Evolutionary conservation across 1,140 invertebrate genomes (phyloP), one percentile per base, ranked within the genome.

Genomic region (Fopius arisanus): DNA sequence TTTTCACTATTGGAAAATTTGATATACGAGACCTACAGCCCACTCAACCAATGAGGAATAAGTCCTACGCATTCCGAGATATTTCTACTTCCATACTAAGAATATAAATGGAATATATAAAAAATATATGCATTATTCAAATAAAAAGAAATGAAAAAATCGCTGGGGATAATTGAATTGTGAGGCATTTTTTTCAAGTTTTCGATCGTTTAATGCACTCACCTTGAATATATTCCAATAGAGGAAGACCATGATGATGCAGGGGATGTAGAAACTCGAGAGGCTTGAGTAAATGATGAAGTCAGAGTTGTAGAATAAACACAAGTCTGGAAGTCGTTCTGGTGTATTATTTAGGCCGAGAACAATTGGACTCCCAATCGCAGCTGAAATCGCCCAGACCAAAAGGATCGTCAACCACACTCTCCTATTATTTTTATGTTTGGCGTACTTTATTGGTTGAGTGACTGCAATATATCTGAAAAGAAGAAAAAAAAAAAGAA

Each of bases 221-320:
- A 96, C 95, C 93, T 93, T 96, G 89, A 99, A 99, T 89, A 99
- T 99, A 89, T 94, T 96, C 89, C 96, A 98, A 87, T 99, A 99
- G 29, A 99, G 92, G 87, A 97, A 96, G 83, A 99, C 95, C 97
- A 99, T 99, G 81, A 98, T 96, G 81, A 98, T 93, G 87, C 97
- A 99, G 4, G 98, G 98, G 83, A 99, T 98, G 88, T 99, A 99
- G 92, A 99, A 99, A 77, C 98, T 99, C 68, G 95, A 96, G 79
- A 99, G 91, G 51, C 97, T 99, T 10, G 97, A 99, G 87, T 97
- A 98, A 78, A 99, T 95, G 81, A 99, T 96, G 87, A 99, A 99
- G 89, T 99, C 95, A 62, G 95, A 94, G 89, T 99, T 99, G 89
- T 98, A 98, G 90, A 99, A 99, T 70, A 96, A 90, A 89, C 98